A percentile compares a stretch with the other conserved stretches of the same genome.
Conservation (phyloP, 2,113 vertebrate species). For the Dipodomys stephensi region DNA sequence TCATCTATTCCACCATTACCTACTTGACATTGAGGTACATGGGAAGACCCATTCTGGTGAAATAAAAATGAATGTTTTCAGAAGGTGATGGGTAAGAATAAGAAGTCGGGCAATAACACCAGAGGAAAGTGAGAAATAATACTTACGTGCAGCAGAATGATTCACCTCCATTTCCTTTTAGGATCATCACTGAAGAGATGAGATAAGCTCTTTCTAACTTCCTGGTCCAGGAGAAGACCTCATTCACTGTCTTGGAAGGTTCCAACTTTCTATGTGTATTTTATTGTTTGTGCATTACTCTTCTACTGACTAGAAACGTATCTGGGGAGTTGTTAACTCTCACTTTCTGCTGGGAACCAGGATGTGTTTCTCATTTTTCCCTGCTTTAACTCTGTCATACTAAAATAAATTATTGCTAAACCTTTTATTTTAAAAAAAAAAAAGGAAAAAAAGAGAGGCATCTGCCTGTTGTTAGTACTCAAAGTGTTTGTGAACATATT, state of each 20-base stretch:
- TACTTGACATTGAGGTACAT: background rate
- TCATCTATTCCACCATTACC: background rate
- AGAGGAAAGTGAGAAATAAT: background rate
- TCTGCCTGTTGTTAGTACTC: background rate
- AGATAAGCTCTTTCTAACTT: background rate
- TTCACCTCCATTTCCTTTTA: background rate
- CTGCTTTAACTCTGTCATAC: too few relatives aligned
- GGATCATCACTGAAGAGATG: background rate
- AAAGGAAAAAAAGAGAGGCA: background rate
- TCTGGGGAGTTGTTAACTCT: too few relatives aligned
- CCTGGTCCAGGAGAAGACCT: background rate
- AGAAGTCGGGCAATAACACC: background rate
- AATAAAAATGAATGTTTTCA: background rate
- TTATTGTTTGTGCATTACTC: background rate
- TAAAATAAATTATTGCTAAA: too few relatives aligned
- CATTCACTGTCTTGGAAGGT: background rate
- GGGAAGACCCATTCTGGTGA: background rate
- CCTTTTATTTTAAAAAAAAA: too few relatives aligned
- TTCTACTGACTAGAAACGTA: too few relatives aligned
- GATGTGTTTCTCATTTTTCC: too few relatives aligned
- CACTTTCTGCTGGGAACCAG: too few relatives aligned
- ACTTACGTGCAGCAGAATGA: background rate
- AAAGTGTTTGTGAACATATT: constrained; percentile 16
- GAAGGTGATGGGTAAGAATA: constrained; percentile 1
- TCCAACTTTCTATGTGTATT: background rate